phyloP scores from a whole-genome alignment of 2,888 invertebrate species.

The Uloborus plumipes region DNA sequence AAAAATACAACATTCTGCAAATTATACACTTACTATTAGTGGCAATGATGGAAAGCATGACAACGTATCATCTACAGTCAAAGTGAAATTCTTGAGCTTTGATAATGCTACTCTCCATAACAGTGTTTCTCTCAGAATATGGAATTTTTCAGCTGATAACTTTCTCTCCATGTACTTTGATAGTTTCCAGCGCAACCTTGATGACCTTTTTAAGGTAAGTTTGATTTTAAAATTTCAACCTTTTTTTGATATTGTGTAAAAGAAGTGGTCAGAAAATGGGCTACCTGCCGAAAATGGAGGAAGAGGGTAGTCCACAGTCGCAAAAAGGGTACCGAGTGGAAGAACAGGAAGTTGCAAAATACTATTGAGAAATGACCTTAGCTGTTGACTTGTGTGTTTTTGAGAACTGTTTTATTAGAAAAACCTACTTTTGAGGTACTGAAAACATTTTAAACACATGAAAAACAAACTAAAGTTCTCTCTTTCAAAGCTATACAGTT shows the following conservation, averaged over 20 bases:
- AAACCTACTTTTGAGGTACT: too few species aligned
- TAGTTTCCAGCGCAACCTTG: constrained; percentile 80
- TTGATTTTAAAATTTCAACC: background rate
- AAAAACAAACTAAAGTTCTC: too few species aligned
- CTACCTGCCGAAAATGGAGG: too few species aligned
- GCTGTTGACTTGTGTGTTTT: too few species aligned
- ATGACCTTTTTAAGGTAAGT: constrained; percentile 75
- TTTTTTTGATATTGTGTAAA: background rate
- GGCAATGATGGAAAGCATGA: constrained; percentile 91
- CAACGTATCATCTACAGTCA: constrained; percentile 88
- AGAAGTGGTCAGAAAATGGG: too few species aligned
- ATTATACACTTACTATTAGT: constrained; percentile 79
- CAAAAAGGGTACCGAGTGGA: too few species aligned
- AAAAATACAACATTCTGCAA: constrained; percentile 74
- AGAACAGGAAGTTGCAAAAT: too few species aligned
- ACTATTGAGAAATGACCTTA: too few species aligned
- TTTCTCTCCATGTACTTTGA: constrained; percentile 85
- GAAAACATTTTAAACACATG: too few species aligned
- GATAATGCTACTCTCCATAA: constrained; percentile 86
- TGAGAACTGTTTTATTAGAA: too few species aligned
- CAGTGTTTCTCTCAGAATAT: constrained; percentile 82
- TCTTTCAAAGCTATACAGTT: too few species aligned
- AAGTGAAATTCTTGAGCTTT: constrained; percentile 85
- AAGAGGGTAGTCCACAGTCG: too few species aligned
- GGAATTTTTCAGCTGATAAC: constrained; percentile 80